phyloP scores from a whole-genome alignment of 2,113 vertebrate genomes.

The Pachycephala philippinensis region DNA sequence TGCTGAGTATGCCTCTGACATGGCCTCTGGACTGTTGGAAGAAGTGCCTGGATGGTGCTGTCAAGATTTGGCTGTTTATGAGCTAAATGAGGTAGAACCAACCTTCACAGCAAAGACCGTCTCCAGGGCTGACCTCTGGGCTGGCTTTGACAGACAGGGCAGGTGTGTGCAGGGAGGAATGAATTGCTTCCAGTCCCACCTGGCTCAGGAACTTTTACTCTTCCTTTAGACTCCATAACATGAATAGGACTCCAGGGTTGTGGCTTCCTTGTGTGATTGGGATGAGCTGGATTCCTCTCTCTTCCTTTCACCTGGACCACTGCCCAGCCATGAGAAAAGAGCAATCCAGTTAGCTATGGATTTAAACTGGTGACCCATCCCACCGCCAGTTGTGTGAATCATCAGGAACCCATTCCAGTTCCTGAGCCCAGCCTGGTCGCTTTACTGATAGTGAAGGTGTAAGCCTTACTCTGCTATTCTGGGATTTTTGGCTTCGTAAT shows the following conservation, averaged over 20 bases:
- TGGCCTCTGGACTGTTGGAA: background rate
- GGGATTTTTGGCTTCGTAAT: background rate
- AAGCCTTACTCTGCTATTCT: background rate
- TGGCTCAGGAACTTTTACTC: background rate
- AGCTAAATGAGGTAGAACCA: background rate
- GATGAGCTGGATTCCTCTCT: background rate
- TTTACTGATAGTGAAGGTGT: background rate
- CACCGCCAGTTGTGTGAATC: background rate
- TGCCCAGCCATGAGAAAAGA: background rate
- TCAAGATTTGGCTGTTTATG: background rate
- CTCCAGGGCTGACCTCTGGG: background rate
- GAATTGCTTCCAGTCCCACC: background rate
- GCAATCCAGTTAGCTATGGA: rapidly evolving
- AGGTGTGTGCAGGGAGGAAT: background rate
- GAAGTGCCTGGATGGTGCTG: background rate
- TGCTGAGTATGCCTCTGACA: background rate
- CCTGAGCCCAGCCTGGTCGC: background rate
- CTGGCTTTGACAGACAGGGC: background rate
- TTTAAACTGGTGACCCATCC: background rate
- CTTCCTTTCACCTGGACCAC: background rate
- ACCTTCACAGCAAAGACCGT: background rate
- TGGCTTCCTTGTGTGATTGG: background rate
- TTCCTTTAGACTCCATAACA: background rate
- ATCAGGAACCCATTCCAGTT: background rate
- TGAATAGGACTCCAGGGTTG: background rate